Percentiles rank a stretch among this genome's conserved stretches.
phyloP scores from a whole-genome alignment of 2,797 vertebrate genomes.

The Hyperoplus immaculatus region DNA sequence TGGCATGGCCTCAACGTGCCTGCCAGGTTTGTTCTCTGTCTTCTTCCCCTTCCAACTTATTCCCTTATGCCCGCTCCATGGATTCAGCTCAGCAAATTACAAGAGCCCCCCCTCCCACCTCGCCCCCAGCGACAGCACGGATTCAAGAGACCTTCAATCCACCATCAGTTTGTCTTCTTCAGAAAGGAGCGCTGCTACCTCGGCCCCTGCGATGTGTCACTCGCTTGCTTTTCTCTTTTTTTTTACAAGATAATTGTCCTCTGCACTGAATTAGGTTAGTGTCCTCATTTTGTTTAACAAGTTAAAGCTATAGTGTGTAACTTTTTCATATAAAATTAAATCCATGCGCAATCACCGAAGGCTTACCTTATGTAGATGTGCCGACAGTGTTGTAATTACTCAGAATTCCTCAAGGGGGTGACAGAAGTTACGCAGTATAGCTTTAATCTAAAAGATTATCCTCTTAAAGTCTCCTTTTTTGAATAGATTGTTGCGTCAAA shows the following conservation, averaged over 20 bases:
- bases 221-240: constrained; percentile 24
- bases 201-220: constrained; percentile 66
- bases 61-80: constrained; percentile 84
- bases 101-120: constrained; percentile 82
- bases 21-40: constrained; percentile 88
- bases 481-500: constrained; percentile 52
- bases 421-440: background rate
- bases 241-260: constrained; percentile 67
- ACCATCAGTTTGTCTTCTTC: constrained; percentile 79
- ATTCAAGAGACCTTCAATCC: constrained; percentile 82
- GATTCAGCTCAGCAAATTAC: constrained; percentile 83
- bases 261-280: constrained; percentile 65
- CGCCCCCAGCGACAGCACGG: constrained; percentile 80
- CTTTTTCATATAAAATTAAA: too few relatives aligned
- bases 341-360: too few relatives aligned
- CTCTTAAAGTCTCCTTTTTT: constrained; percentile 56
- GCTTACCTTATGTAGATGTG: too few relatives aligned
- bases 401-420: too few relatives aligned
- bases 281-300: constrained; percentile 65
- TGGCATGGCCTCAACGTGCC: constrained; percentile 88
- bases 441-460: constrained; percentile 44
- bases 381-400: too few relatives aligned
- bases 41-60: constrained; percentile 84
- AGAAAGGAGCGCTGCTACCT: constrained; percentile 74
- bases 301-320: constrained; percentile 7